Conservation (phyloP, 2,113 vertebrate genomes). For the Gyps fulvus region DNA sequence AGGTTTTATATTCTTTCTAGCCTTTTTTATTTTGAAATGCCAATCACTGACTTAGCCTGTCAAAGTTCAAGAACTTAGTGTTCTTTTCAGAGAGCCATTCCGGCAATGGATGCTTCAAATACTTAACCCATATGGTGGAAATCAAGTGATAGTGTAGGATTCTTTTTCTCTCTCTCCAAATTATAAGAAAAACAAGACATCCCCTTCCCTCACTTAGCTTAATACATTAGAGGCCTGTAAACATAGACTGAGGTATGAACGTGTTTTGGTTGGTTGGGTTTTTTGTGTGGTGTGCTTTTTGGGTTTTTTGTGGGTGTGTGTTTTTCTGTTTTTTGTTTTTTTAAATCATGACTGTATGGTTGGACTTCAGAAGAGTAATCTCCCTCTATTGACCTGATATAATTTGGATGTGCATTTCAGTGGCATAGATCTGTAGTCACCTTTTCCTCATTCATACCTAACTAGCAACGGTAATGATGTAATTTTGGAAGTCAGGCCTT, state of each 20-base stretch:
- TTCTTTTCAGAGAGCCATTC: background rate
- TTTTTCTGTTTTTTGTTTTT: accelerated
- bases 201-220: background rate
- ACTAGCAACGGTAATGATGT: background rate
- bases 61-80: background rate
- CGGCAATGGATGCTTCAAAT: background rate
- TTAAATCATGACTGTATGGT: background rate
- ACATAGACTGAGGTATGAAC: background rate
- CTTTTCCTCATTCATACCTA: background rate
- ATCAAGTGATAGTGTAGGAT: background rate
- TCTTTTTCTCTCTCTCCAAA: background rate
- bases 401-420: background rate
- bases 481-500: background rate
- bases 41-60: background rate
- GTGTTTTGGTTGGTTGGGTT: background rate
- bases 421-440: background rate
- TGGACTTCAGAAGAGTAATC: background rate
- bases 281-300: background rate
- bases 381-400: background rate
- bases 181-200: background rate
- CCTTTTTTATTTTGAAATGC: background rate
- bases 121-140: background rate
- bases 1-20: background rate
- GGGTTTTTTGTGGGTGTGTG: no score
- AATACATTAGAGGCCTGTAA: background rate